Percentiles rank a stretch among this genome's conserved stretches.
Conservation (phyloP, 2,888 invertebrate genomes). For the Dasypogon diadema region DNA sequence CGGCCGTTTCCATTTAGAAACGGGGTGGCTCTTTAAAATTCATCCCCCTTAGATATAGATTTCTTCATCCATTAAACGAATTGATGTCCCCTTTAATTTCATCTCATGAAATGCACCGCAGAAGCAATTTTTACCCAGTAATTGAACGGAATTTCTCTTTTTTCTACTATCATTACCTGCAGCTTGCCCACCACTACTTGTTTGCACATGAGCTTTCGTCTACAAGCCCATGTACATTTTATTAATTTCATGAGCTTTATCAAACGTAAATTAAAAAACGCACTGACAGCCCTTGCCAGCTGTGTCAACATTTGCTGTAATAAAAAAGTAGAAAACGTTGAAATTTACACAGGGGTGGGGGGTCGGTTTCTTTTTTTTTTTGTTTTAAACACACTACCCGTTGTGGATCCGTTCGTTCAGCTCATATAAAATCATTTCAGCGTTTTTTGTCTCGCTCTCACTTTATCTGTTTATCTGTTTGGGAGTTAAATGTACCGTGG, state of each 20-base stretch:
- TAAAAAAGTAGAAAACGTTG: not conserved
- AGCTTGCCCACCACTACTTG: not conserved
- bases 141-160: no score
- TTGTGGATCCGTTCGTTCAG: not conserved
- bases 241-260: conserved; percentile 35
- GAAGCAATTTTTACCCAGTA: no score
- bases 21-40: no score
- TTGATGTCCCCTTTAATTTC: no score
- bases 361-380: no score
- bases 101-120: no score
- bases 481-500: not conserved
- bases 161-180: conserved; percentile 14
- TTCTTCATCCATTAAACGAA: no score
- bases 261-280: conserved; percentile 16
- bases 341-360: not conserved
- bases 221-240: not conserved
- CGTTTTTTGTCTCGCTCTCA: no score
- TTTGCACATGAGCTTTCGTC: not conserved
- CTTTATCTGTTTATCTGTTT: not conserved
- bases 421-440: not conserved
- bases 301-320: conserved; percentile 15
- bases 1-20: no score
- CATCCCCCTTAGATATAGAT: no score
- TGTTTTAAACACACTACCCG: not conserved
- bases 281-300: conserved; percentile 9